Base-by-base conservation (phyloP, 2,888 invertebrate genomes). In the Metallyticus violacea region DNA sequence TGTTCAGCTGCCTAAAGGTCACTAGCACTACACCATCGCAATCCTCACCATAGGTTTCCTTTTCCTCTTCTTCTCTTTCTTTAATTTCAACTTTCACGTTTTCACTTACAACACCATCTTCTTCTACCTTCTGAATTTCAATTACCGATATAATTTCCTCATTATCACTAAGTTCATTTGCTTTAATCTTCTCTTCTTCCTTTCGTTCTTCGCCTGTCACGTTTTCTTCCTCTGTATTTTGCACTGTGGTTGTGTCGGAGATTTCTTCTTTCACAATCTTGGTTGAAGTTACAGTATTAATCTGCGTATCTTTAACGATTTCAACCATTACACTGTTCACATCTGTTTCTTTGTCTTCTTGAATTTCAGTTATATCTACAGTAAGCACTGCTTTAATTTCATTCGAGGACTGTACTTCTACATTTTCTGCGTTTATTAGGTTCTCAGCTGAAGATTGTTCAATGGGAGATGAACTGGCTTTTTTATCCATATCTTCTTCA, bases 1-100 rank as follows among this genome's bases (percentile, higher is more conserved):
- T 77, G 22, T 29, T 77, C 2, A 83, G 25, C 25, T 83, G 83
- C 28, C 28, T 77, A 29, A 77, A 83, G 22, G 26, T 83, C 26
- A 77, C 77, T 29, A 83, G 9, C 9, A 83, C 83, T 4, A 83
- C 25, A 27, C 77, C 77, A 25, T 25, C 27, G 15, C 40, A 40
- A 7, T 83, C 83, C 27, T n/a, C 77, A 22, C 22, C 22, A n/a
- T 77, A 2, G n/a, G 26, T 77, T 15, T 26, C 79, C 7, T 79
- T 26, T 15, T 22, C 29, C 77, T 77, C 22, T 7, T 86, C 86
- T 40, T 88, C 87, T 15, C 85, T 87, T 25, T 89, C 89, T 78
- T 83, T 85, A 89, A 93, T 93, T 86, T 93, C 93, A 92, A 90
- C 90, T 86, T 91, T 91, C 87, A 90, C 90, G 86, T 91, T 91